Evolutionary conservation across 30 jellyfish, hydroid and myxozoan genomes (phyloP), one percentile per base, ranked within the genome.

Genomic region (Chironex yamaguchii): DNA sequence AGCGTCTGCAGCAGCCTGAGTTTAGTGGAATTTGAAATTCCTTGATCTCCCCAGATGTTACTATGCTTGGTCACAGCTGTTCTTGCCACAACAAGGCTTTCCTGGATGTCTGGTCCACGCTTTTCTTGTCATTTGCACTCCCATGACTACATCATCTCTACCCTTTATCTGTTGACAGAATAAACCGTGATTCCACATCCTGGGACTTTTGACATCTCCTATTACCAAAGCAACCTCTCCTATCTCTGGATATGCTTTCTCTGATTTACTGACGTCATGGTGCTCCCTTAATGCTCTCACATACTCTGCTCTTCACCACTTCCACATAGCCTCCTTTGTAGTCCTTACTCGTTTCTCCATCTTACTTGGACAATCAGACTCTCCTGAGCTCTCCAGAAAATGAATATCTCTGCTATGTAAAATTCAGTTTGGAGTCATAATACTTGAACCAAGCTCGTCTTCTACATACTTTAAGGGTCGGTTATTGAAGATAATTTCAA

Each of bases 381-480:
- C 62, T 28, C 62, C 79, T 11, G 22, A n/a, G 17, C 22, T 49
- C 34, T 77, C 79, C 1, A 52, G 89, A 12, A 79, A 52, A 30
- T 77, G 34, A 62, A 52, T 51, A 22, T 49, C 92, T 31, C 85
- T 79, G 52, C 92, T 78, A 33, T 67, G 92, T 48, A 82, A 48
- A 2, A 82, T 66, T 30, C 78, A 29, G 49, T 82, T 82, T 33
- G 86, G 92, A 1, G 92, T 82, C 24, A 82, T 31, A 1, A 82
- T 78, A 48, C 79, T 66, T 4, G 77, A 50, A 0, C 78, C 92
- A 21, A 82, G 42, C 31, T 82, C 92, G 63, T 82, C 92, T 49
- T 82, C 92, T 49, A 82, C 92, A 82, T 67, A 82, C 78, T 68
- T 79, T 49, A 67, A 68, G 0, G 92, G 90, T 30, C 90, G 30